Conservation (phyloP, 2,888 invertebrate species). For the Ashinkailepas kermadecensis region DNA sequence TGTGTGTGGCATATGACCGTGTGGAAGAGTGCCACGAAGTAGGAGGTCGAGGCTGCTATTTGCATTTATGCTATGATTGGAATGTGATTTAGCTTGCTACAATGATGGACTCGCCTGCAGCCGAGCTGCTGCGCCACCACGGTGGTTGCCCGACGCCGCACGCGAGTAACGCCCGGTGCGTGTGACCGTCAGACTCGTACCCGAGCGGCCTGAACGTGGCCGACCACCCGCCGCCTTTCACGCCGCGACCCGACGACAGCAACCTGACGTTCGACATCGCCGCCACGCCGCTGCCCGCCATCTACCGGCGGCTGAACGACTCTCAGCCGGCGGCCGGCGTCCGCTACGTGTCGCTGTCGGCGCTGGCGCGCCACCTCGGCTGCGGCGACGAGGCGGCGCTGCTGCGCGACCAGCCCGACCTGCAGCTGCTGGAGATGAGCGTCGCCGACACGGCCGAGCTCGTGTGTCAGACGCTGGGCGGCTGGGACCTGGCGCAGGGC, state of each 20-base stretch:
- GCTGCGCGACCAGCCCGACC: background rate
- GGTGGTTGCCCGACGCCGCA: background rate
- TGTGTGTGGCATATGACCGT: too few species aligned
- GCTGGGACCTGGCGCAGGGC: background rate
- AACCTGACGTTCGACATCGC: conserved; percentile 14
- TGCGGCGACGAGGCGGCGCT: background rate
- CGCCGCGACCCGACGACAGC: background rate
- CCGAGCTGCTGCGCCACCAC: background rate
- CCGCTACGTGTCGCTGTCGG: conserved; percentile 18
- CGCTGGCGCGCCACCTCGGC: conserved; percentile 7
- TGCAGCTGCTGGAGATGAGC: background rate
- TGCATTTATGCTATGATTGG: too few species aligned
- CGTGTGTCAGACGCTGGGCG: conserved; percentile 9
- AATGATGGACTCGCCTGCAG: too few species aligned
- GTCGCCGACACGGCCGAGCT: background rate
- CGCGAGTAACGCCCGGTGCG: too few species aligned
- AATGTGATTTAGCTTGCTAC: too few species aligned
- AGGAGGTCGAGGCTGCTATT: too few species aligned
- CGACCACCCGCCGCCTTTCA: background rate
- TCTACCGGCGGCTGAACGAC: conserved; percentile 19
- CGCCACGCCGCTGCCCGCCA: conserved; percentile 13
- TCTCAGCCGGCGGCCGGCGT: background rate
- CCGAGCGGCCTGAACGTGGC: background rate
- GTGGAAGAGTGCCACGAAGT: too few species aligned
- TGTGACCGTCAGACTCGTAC: background rate